These are phyloP conservation scores for Piaya cayana DNA, from an alignment of 2,113 vertebrate genomes.

Conservation along the genomic window DNA sequence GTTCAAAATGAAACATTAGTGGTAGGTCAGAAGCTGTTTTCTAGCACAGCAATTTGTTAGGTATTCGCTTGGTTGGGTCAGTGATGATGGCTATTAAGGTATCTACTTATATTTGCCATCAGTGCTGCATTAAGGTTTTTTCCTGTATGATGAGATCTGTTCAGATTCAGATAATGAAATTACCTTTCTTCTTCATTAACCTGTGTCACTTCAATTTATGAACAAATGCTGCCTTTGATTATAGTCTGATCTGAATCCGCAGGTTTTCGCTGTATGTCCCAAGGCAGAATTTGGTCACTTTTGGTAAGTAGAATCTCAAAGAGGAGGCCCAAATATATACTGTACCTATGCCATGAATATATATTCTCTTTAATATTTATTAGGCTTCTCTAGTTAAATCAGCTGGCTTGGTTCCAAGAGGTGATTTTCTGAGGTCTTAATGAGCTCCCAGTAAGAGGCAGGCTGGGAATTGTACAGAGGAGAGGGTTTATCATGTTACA, in stretches of 20 bases:
- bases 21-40: slow-evolving; percentile 8
- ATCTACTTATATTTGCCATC: slow-evolving; percentile 6
- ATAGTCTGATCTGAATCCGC: not conserved
- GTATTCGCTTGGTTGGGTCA: not conserved
- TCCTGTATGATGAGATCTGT: not conserved
- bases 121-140: not conserved
- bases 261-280: not conserved
- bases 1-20: not conserved
- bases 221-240: not conserved
- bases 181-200: slow-evolving; percentile 21
- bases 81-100: not conserved
- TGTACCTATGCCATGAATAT: not conserved
- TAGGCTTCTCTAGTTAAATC: not conserved
- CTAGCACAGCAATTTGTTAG: not conserved
- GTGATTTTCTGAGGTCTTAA: not conserved
- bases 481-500: not conserved
- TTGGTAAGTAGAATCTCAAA: not conserved
- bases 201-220: not conserved
- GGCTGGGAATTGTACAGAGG: not conserved
- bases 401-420: not conserved
- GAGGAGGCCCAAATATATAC: not conserved
- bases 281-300: not conserved
- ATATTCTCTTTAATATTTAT: not conserved
- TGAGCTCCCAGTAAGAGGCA: not conserved
- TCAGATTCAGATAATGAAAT: slow-evolving; percentile 26